Base-by-base conservation (phyloP, 35 echinoderm and acorn worm genomes). In the Antedon bifida region DNA sequence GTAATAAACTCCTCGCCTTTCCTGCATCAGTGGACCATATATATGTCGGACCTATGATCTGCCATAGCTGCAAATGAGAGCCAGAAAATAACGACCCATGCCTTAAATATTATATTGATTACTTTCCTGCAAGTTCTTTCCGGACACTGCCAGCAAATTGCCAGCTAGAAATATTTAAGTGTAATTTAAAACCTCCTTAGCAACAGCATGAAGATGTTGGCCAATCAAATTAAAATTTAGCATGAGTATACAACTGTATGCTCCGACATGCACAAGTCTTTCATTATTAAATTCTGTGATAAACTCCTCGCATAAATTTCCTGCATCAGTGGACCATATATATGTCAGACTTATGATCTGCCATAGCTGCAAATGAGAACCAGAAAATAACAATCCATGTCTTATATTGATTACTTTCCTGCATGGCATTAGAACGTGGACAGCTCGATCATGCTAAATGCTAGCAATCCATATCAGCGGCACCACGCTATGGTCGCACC, bases 51-150 rank as follows among this genome's bases (percentile, higher is more conserved):
- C 14, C 77, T 17, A 78, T 30, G 11, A 78, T 30, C 29, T 78
- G 77, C 77, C 77, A 78, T 26, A 78, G 77, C 5, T 78, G 4
- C 77, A 78, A n/a, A 36, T 78, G 77, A 78, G 32, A 34, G 1
- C 35, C 35, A 16, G 31, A 4, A 78, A 78, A 78, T 3, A 78
- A 34, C 2, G 8, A 14, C 14, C 77, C 77, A 12, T 78, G 14
- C 77, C 77, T 78, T n/a, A n/a, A n/a, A n/a, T n/a, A n/a, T n/a
- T 5, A 78, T 78, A 31, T 31, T 78, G 30, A 31, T 78, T 5
- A 31, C 26, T 78, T 31, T 1, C 1, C 30, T 78, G 26, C 77
- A 78, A 8, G 14, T 31, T n/a, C 13, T 10, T 10, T 64, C 14
- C 5, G 5, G 5, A 33, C 75, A 77, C 75, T 26, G 28, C 75